Evolutionary conservation across 2,113 vertebrate genomes (phyloP).

Genomic region (Phasianus colchicus): DNA sequence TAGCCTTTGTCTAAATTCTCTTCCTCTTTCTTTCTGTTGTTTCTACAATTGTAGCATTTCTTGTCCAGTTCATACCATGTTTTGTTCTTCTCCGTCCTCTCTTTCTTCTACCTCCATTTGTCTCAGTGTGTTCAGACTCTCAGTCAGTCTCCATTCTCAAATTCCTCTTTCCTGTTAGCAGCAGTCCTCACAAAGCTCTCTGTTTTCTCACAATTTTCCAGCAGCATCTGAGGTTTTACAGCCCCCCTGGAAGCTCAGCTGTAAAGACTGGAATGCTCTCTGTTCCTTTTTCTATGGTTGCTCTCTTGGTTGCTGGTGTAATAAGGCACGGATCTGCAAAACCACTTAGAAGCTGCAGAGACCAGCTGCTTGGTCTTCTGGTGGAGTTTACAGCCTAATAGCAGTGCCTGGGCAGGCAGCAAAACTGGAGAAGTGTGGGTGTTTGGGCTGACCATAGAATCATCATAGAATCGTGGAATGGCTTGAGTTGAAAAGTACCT

Average conservation of each 20-base stretch:
- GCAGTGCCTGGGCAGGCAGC: background rate
- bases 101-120: background rate
- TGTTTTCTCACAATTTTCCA: background rate
- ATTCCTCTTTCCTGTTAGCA: background rate
- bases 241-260: background rate
- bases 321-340: conserved; percentile 14
- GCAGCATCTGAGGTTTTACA: conserved; percentile 11
- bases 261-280: conserved; percentile 26
- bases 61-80: background rate
- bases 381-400: background rate
- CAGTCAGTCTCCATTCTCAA: background rate
- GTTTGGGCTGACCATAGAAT: background rate
- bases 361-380: background rate
- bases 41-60: background rate
- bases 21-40: background rate
- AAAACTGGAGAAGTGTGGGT: background rate
- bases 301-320: background rate
- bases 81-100: background rate
- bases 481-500: no score
- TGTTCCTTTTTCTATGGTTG: background rate
- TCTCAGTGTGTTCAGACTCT: background rate
- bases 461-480: no score
- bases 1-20: background rate
- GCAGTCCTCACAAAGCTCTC: background rate
- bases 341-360: background rate